Conservation (phyloP, 2,797 vertebrate genomes). For the Pseudomugil tenellus region DNA sequence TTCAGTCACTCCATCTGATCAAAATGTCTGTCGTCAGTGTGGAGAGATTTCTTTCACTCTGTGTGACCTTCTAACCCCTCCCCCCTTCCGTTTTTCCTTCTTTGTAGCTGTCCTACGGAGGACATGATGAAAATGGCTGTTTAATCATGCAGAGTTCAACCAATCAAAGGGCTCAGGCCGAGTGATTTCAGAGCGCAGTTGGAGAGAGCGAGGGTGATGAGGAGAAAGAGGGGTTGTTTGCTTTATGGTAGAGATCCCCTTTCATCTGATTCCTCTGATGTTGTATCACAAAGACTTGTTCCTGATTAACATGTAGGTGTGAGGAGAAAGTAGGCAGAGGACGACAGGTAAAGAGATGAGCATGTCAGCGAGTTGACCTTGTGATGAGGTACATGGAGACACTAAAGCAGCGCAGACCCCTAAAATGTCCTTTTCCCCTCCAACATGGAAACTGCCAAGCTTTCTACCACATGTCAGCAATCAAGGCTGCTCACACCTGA, state of each 20-base stretch:
- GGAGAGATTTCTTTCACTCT: conserved; percentile 48
- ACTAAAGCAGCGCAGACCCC: conserved; percentile 21
- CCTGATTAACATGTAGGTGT: conserved; percentile 59
- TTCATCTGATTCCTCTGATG: conserved; percentile 64
- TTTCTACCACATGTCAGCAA: conserved; percentile 20
- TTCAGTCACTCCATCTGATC: conserved; percentile 26
- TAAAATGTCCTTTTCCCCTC: conserved; percentile 24
- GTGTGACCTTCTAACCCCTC: conserved; percentile 25
- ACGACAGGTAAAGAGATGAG: conserved; percentile 20
- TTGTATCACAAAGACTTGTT: conserved; percentile 62
- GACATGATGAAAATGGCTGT: conserved; percentile 80
- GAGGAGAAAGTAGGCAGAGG: conserved; percentile 33
- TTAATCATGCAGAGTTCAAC: conserved; percentile 83
- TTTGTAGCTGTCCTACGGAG: conserved; percentile 63
- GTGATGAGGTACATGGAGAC: conserved; percentile 36
- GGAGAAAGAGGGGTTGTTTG: conserved; percentile 41
- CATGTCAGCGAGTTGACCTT: conserved; percentile 12
- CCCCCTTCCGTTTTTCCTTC: conserved; percentile 29
- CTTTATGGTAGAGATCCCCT: conserved; percentile 60
- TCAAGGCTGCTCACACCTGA: conserved; percentile 58
- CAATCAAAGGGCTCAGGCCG: conserved; percentile 71
- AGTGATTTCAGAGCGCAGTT: conserved; percentile 78
- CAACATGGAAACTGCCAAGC: conserved; percentile 18
- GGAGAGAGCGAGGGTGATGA: conserved; percentile 29
- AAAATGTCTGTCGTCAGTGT: conserved; percentile 42